Base-by-base conservation (phyloP, 2,888 invertebrate genomes). In the Tolmerus cingulatus region DNA sequence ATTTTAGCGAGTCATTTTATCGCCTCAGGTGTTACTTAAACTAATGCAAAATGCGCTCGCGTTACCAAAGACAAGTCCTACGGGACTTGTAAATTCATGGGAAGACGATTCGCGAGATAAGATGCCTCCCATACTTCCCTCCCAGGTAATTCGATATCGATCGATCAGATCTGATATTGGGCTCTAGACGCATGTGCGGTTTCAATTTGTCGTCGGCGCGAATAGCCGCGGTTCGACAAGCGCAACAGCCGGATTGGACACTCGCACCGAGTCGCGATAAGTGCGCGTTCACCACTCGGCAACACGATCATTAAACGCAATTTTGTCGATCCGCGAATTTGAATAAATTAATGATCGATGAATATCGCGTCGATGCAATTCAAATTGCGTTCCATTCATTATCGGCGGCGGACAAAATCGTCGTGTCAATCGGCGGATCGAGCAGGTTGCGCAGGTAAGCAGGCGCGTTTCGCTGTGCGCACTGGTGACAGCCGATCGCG, bases 291-390 rank as follows among this genome's bases (percentile, higher is more conserved):
- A 85, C 66, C 51, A 37, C 84, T 46, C 19, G 27, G 43, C 40
- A 34, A 66, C 84, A 30, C 46, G 85, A 85, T 85, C 85, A 85
- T 85, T 85, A 85, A 85, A 85, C 85, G 85, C 74, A 85, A 85
- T 85, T 85, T 85, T 74, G 85, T 74, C 51, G 85, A 85, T 85
- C 74, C 46, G 85, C 74, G 30, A 85, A 85, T 85, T 85, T 85
- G 74, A 85, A 85, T 85, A 85, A 85, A 85, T 85, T 85, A 85
- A 74, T 85, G 85, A 74, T 74, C 74, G 74, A 74, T 74, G 85
- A 85, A 85, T 85, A 85, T 74, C 74, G 74, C 34, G 30, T 27
- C 46, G 74, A 74, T 74, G 74, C 85, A 85, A 85, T 85, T 85
- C 85, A 85, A 85, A 85, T 85, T 85, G 74, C 74, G 74, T 46